Percentiles rank a stretch among this genome's conserved stretches.
These are phyloP conservation scores for Drosophila littoralis DNA, from an alignment of 1,140 invertebrate species.

Conservation along the genomic window DNA sequence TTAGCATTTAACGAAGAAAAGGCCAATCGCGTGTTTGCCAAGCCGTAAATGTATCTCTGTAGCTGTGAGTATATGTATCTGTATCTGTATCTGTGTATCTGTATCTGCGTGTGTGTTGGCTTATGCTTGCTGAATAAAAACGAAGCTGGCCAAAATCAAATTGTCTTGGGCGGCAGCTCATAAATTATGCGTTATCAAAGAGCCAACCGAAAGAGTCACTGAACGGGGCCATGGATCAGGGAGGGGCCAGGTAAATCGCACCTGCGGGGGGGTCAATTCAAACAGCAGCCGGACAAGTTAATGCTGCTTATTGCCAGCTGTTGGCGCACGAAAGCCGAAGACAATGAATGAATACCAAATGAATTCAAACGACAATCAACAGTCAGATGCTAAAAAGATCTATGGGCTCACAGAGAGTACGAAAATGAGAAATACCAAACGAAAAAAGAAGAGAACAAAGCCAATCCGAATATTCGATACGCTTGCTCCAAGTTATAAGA, in stretches of 20 bases:
- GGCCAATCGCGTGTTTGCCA: constrained; percentile 25
- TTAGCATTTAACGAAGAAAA: constrained; percentile 71
- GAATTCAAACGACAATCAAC: constrained; percentile 24
- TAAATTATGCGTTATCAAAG: constrained; percentile 66
- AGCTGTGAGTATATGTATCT: constrained; percentile 1
- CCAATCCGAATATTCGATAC: background rate
- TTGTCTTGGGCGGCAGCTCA: constrained; percentile 52
- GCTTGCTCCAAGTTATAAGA: background rate
- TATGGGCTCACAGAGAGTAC: background rate
- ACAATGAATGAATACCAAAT: constrained; percentile 64
- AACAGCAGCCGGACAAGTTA: background rate
- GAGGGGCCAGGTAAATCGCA: background rate
- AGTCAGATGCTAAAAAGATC: constrained; percentile 3
- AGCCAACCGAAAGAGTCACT: background rate
- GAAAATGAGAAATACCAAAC: background rate
- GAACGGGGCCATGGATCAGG: background rate
- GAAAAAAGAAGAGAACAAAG: background rate
- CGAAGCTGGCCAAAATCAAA: constrained; percentile 49
- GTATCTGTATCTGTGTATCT: constrained; percentile 12
- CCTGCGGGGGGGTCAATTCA: background rate
- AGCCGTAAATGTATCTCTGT: constrained; percentile 35
- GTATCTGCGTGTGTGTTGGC: constrained; percentile 19
- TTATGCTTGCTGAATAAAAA: background rate
- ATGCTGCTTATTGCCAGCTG: constrained; percentile 2
- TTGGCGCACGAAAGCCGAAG: constrained; percentile 17